Conservation (phyloP, 2,113 vertebrate species). For the Archilochus colubris region DNA sequence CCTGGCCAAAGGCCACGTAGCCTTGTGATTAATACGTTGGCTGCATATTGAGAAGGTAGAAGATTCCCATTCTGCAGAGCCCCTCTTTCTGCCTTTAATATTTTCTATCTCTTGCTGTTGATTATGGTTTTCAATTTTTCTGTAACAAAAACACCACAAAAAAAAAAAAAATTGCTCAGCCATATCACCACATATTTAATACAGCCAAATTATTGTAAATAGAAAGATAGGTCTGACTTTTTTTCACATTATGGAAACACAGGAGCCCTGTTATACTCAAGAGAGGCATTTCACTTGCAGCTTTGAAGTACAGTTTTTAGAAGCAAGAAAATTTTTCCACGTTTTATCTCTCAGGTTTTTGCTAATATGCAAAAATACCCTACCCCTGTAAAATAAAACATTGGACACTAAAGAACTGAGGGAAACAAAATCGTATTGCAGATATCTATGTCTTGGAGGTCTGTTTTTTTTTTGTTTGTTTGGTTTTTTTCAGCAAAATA, state of each 20-base stretch:
- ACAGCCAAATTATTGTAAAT: background rate
- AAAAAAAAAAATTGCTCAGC: background rate
- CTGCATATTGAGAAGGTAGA: slow-evolving; percentile 20
- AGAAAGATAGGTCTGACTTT: background rate
- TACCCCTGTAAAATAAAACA: background rate
- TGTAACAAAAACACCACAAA: background rate
- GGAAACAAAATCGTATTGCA: background rate
- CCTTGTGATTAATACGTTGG: slow-evolving; percentile 20
- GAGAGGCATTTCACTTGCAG: background rate
- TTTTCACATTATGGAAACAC: background rate
- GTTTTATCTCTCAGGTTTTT: slow-evolving; percentile 27
- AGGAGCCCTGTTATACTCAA: background rate
- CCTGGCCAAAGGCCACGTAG: background rate
- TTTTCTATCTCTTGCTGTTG: slow-evolving; percentile 1
- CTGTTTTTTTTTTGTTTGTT: too few relatives aligned
- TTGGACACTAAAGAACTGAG: background rate
- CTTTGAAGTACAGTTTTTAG: slow-evolving; percentile 10
- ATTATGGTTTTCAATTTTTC: slow-evolving; percentile 13
- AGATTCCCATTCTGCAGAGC: slow-evolving; percentile 12
- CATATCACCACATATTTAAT: background rate
- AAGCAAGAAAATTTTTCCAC: background rate
- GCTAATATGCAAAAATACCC: background rate
- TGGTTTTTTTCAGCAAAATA: background rate
- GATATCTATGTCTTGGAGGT: background rate
- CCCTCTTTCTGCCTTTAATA: slow-evolving; percentile 3